Evolutionary conservation across 2,113 vertebrate genomes (phyloP).

Genomic region (Oenanthe melanoleuca): DNA sequence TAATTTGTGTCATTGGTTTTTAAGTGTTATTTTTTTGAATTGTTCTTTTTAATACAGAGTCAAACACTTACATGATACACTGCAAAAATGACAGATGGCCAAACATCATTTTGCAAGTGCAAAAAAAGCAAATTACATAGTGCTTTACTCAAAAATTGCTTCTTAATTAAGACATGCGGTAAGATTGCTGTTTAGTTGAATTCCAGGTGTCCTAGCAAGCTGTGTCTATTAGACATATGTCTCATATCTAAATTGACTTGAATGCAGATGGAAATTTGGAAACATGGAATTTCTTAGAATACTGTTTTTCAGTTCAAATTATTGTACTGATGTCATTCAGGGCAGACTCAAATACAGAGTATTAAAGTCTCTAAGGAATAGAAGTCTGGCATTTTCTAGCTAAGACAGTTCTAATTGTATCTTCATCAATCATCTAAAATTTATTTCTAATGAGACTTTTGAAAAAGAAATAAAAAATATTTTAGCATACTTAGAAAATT

Average conservation of each 20-base stretch:
- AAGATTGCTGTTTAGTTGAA: background rate
- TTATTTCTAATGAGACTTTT: background rate
- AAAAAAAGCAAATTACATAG: background rate
- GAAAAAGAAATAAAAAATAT: background rate
- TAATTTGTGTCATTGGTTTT: too few relatives aligned
- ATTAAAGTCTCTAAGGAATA: background rate
- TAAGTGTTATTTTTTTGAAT: background rate
- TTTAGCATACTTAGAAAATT: background rate
- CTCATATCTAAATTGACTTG: background rate
- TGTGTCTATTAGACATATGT: background rate
- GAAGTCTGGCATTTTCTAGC: background rate
- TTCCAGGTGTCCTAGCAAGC: background rate
- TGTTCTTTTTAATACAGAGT: background rate
- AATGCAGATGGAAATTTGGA: conserved; percentile 12
- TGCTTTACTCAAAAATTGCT: background rate
- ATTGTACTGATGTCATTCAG: conserved; percentile 13
- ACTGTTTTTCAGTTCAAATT: background rate
- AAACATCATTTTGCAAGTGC: background rate
- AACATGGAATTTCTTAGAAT: conserved; percentile 42
- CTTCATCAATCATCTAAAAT: background rate
- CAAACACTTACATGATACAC: background rate
- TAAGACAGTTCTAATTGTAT: background rate
- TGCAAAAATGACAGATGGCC: background rate
- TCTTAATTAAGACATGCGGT: background rate
- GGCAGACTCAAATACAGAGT: background rate